Evolutionary conservation across 2,888 invertebrate species (phyloP), one percentile per base, ranked within the genome.

Genomic region (Hoplodrina blanda): DNA sequence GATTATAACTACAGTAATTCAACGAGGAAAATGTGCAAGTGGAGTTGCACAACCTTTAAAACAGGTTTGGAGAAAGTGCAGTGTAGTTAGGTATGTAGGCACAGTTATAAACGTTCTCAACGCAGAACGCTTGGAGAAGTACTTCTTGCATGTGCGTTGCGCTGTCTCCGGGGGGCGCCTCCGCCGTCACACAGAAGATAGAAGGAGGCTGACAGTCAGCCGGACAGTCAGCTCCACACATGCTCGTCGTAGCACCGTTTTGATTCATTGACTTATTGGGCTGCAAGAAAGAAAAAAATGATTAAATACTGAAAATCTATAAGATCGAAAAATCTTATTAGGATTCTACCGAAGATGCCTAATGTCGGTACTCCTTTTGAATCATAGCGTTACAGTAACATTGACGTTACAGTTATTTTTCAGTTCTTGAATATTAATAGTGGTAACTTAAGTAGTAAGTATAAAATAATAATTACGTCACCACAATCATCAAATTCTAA

Each of bases 81-180:
- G 13, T n/a, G n/a, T n/a, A n/a, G n/a, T n/a, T n/a, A n/a, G n/a
- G n/a, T n/a, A 25, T 37, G n/a, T 15, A 37, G 7, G 33, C 17
- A 59, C 30, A 55, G 52, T 55, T 50, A 30, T 73, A 61, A 85
- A 83, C 97, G 77, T 98, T 98, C 91, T 98, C 98, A 52, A 97
- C 97, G 91, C 98, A 98, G 90, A 97, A 98, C 0, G 98, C 98
- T 87, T 98, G 97, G 46, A 98, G 93, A 0, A 98, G 94, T 7
- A 98, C 98, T 88, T 97, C 97, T 86, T 98, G 98, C 96, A 98
- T 97, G 88, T 98, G 98, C 10, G 97, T 97, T 7, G 97, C 97
- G 41, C 97, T 97, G 90, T 98, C 98, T 6, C 97, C 97, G 50
- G 96, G 97, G 60, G 96, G 94, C 33, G 97, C 97, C 66, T 97